Evolutionary conservation across 2,888 invertebrate species (phyloP).

Genomic region (Caenorhabditis wallacei): DNA sequence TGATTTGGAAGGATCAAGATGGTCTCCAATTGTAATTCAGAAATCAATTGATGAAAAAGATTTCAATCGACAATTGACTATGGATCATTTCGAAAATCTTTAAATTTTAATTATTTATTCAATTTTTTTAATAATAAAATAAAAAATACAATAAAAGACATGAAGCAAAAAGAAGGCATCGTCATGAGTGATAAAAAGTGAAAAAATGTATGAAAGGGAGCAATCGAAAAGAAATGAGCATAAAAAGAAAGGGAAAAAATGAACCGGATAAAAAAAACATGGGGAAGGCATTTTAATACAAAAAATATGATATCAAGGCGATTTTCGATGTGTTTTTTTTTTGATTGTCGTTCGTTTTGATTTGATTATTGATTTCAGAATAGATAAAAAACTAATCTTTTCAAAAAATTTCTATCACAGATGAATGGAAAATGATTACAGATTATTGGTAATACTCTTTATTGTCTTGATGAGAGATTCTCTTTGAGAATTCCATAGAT

Average conservation of each 20-base stretch:
- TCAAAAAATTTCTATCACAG: constrained; percentile 43
- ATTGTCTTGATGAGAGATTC: constrained; percentile 64
- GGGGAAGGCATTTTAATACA: constrained; percentile 49
- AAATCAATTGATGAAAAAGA: background rate
- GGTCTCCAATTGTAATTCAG: constrained; percentile 18
- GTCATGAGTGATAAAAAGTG: constrained; percentile 59
- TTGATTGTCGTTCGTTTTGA: constrained; percentile 56
- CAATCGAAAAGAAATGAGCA: constrained; percentile 50
- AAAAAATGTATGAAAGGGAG: constrained; percentile 36
- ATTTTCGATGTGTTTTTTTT: constrained; percentile 26
- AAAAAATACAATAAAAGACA: constrained; percentile 24
- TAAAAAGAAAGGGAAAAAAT: background rate
- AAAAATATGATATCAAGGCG: constrained; percentile 44
- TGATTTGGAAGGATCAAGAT: constrained; percentile 43
- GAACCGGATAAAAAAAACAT: constrained; percentile 34
- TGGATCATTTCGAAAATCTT: constrained; percentile 22
- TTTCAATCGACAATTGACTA: constrained; percentile 25
- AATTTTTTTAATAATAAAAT: too few species aligned
- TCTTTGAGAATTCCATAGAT: constrained; percentile 67
- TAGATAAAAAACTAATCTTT: constrained; percentile 26
- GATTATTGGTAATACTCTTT: constrained; percentile 6
- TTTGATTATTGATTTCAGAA: constrained; percentile 9
- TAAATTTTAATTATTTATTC: constrained; percentile 13
- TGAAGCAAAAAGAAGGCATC: constrained; percentile 51
- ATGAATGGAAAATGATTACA: constrained; percentile 33